These are phyloP conservation scores for Prunella fulvescens DNA, from an alignment of 2,113 vertebrate species.

Conservation along the genomic window DNA sequence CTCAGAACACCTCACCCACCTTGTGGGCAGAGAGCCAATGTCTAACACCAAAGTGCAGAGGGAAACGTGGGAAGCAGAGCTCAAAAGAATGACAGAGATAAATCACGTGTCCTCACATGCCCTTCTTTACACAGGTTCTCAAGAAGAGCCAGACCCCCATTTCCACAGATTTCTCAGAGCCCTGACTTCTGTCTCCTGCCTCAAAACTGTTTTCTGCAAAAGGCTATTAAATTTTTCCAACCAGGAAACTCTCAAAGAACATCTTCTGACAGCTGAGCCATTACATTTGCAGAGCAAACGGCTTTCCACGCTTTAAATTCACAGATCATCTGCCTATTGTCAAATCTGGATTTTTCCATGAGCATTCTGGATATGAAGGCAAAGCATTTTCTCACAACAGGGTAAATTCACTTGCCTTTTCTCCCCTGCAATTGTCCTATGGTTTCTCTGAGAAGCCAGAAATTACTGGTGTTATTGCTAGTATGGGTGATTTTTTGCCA, in stretches of 20 bases:
- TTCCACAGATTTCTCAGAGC: not conserved
- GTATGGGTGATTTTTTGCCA: not conserved
- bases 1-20: not conserved
- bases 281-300: not conserved
- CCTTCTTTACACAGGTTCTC: not conserved
- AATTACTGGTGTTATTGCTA: not conserved
- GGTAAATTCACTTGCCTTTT: not conserved
- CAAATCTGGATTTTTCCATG: not conserved
- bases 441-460: not conserved
- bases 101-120: fast-evolving
- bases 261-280: not conserved
- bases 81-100: not conserved
- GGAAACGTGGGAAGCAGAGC: not conserved
- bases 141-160: not conserved
- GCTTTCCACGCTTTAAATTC: not conserved
- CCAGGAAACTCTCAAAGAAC: not conserved
- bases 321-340: not conserved
- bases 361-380: not conserved
- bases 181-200: not conserved
- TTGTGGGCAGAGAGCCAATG: not conserved
- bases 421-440: not conserved
- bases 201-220: not conserved
- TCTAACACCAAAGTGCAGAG: not conserved
- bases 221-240: not conserved
- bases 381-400: not conserved